A percentile compares a stretch with the other conserved stretches of the same genome.
These are phyloP conservation scores for Gopherus evgoodei DNA, from an alignment of 2,113 vertebrate species.

Conservation along the genomic window DNA sequence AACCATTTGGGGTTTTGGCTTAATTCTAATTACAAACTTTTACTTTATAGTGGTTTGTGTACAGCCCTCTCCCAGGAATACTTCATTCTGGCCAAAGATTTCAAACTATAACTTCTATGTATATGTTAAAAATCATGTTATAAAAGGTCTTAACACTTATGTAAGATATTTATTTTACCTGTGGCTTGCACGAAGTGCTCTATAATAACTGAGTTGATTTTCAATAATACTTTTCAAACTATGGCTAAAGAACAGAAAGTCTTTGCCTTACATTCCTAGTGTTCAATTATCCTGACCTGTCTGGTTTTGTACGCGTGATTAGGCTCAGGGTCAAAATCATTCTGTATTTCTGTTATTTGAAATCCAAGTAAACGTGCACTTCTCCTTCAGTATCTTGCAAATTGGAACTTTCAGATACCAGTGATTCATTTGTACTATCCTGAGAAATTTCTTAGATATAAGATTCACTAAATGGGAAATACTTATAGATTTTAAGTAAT, in stretches of 20 bases:
- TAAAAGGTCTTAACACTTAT: neutral
- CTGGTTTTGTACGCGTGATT: neutral
- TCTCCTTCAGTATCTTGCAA: neutral
- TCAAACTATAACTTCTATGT: neutral
- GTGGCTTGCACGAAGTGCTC: neutral
- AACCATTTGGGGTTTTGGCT: neutral
- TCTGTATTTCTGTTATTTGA: neutral
- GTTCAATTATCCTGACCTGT: neutral
- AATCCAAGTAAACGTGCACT: neutral
- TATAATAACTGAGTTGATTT: neutral
- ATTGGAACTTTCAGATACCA: neutral
- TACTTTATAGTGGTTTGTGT: neutral
- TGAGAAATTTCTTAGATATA: neutral
- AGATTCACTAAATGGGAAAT: neutral
- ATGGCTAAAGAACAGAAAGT: neutral
- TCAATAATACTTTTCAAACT: neutral
- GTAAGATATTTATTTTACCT: neutral
- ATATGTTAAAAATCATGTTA: rapidly evolving
- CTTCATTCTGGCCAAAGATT: neutral
- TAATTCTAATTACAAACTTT: neutral
- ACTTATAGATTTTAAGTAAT: neutral
- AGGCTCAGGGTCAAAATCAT: neutral
- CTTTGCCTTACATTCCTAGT: rapidly evolving
- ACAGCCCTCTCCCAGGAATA: neutral
- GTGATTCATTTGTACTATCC: neutral